Base-by-base conservation (phyloP, 2,888 invertebrate genomes). In the Chalcosyrphus nemorum region DNA sequence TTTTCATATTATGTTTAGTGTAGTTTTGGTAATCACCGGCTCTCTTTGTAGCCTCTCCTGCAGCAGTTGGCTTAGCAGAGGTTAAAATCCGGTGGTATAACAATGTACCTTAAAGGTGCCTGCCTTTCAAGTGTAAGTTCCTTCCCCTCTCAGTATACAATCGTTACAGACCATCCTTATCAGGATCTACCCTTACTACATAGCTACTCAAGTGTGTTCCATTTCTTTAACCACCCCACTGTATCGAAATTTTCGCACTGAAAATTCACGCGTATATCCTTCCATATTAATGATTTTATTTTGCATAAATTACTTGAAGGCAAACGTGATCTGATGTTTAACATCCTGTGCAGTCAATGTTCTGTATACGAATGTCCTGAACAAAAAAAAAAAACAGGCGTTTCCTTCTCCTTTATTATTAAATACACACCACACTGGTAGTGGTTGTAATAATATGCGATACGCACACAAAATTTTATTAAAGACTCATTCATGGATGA, bases 401-500 rank as follows among this genome's bases (percentile, higher is more conserved):
- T n/a, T n/a, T n/a, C n/a, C n/a, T n/a, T n/a, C n/a, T n/a, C n/a
- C n/a, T 45, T 59, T 68, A 75, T 81, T 63, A 63, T 77, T 71
- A 54, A 59, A 61, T 56, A 54, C 32, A 47, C 54, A 32, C 43
- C 47, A 45, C 47, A 35, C 13, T 19, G 29, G 47, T 21, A 29
- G 71, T 38, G 57, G 56, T 38, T 72, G n/a, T n/a, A n/a, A n/a
- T n/a, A n/a, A n/a, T n/a, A n/a, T n/a, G 24, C 74, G 74, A 80
- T 66, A 57, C 15, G 24, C 29, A n/a, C 6, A 29, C n/a, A 29
- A 41, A n/a, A 45, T 63, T n/a, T n/a, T 43, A 57, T 75, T 47
- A n/a, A 66, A 56, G 38, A 57, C 9, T 29, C 47, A 27, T 66
- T 75, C 54, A 50, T 57, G 27, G 11, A 47, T 21, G 32, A 63